Evolutionary conservation across 2,888 invertebrate species (phyloP).

Genomic region (Agrochola circellaris): DNA sequence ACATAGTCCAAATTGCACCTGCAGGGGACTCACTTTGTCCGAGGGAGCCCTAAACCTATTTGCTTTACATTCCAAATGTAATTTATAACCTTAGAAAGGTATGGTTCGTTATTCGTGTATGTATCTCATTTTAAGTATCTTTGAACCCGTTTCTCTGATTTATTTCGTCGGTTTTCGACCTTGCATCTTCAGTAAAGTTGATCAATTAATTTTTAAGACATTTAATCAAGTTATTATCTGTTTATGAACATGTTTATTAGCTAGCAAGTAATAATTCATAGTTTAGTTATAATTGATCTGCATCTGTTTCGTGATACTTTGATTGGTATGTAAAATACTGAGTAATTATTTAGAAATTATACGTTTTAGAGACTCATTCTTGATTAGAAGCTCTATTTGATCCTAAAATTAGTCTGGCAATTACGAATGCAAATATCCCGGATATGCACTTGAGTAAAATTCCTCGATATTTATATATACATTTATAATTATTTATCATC

Average conservation of each 20-base stretch:
- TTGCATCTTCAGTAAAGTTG: slow-evolving; percentile 31
- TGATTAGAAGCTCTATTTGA: neutral
- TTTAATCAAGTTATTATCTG: slow-evolving; percentile 30
- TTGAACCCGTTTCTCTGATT: slow-evolving; percentile 37
- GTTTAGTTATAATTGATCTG: slow-evolving; percentile 15
- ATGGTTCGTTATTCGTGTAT: slow-evolving; percentile 19
- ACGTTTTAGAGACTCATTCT: neutral
- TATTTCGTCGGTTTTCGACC: slow-evolving; percentile 20
- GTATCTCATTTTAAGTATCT: slow-evolving; percentile 13
- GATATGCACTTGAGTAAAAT: neutral
- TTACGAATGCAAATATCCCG: slow-evolving; percentile 8
- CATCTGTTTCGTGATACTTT: slow-evolving; percentile 16
- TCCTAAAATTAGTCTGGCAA: neutral
- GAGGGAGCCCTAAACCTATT: slow-evolving; percentile 45
- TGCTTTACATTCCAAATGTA: slow-evolving; percentile 44
- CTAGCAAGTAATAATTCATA: slow-evolving; percentile 21
- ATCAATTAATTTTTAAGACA: slow-evolving; percentile 43
- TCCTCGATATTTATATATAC: neutral
- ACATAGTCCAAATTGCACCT: slow-evolving; percentile 62
- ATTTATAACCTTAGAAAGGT: slow-evolving; percentile 41
- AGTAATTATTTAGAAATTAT: slow-evolving; percentile 13
- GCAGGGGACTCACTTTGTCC: slow-evolving; percentile 44
- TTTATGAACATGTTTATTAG: slow-evolving; percentile 30
- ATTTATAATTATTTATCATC: neutral
- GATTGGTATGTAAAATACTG: neutral